Conservation (phyloP, 92 coral and sea anemone species). For the Palythoa grandiflora region DNA sequence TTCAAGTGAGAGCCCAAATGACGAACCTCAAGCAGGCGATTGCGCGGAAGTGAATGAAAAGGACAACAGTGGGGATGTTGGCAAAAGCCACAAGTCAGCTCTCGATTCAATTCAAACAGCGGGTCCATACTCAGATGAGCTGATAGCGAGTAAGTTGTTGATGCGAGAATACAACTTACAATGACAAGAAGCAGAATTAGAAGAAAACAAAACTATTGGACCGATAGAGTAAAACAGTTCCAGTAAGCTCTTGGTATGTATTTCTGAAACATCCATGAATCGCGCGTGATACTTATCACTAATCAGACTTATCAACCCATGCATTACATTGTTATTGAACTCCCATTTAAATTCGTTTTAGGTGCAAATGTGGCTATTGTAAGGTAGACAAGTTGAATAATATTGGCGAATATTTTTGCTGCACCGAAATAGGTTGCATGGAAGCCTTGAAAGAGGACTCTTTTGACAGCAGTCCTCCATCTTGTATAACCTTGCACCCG, state of each 20-base stretch:
- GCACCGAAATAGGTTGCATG: background rate
- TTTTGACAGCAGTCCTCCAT: no score
- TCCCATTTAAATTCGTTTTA: background rate
- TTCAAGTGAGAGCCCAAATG: no score
- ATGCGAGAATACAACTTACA: background rate
- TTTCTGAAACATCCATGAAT: background rate
- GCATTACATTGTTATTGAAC: no score
- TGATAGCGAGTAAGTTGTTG: background rate
- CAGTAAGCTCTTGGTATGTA: background rate
- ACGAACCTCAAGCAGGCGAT: background rate
- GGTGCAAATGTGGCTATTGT: background rate
- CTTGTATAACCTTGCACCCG: no score
- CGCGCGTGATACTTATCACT: background rate
- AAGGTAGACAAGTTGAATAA: no score
- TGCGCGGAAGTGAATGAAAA: background rate
- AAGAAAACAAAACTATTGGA: background rate
- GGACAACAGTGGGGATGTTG: background rate
- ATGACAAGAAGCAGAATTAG: background rate
- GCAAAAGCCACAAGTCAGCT: slow-evolving; percentile 15
- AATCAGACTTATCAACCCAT: background rate
- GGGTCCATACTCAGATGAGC: slow-evolving; percentile 14
- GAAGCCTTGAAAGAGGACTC: background rate
- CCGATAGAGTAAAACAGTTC: background rate
- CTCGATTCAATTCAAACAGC: background rate
- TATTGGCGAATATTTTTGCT: slow-evolving; percentile 4